Evolutionary conservation across 2,888 invertebrate genomes (phyloP).

Genomic region (Conchocele bisecta): DNA sequence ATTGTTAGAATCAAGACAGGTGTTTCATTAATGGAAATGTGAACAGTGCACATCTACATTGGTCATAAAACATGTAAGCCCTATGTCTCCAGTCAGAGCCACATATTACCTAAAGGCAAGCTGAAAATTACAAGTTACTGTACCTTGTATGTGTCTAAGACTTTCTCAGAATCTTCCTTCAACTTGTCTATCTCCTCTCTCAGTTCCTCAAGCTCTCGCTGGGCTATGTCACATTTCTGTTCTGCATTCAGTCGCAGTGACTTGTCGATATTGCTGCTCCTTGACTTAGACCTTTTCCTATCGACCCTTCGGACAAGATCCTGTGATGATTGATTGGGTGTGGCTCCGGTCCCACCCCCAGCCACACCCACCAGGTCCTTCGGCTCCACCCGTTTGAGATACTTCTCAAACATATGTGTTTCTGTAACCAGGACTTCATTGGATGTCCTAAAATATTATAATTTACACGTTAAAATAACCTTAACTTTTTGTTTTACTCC

Average conservation of each 20-base stretch:
- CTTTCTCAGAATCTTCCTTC: conserved; percentile 81
- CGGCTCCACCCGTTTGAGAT: conserved; percentile 79
- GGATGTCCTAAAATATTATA: conserved; percentile 71
- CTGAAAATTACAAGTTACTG: not conserved
- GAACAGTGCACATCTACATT: too few species aligned
- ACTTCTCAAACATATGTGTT: conserved; percentile 83
- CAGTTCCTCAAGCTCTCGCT: conserved; percentile 82
- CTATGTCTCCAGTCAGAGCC: too few species aligned
- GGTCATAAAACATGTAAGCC: too few species aligned
- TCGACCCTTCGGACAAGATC: conserved; percentile 63
- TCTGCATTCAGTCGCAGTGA: conserved; percentile 79
- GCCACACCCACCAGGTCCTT: conserved; percentile 66
- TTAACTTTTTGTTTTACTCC: too few species aligned
- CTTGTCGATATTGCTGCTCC: conserved; percentile 78
- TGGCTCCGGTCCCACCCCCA: conserved; percentile 46
- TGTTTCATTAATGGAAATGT: too few species aligned
- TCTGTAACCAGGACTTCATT: conserved; percentile 81
- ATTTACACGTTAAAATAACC: too few species aligned
- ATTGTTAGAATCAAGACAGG: too few species aligned
- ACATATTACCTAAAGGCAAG: too few species aligned
- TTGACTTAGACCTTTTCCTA: conserved; percentile 80
- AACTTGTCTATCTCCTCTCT: conserved; percentile 79
- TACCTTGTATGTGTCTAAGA: conserved; percentile 81
- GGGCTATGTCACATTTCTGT: conserved; percentile 83
- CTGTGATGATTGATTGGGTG: conserved; percentile 73